A percentile compares a stretch with the other conserved stretches of the same genome.
These are phyloP conservation scores for Spheniscus humboldti DNA, from an alignment of 2,797 vertebrate species.

Conservation along the genomic window DNA sequence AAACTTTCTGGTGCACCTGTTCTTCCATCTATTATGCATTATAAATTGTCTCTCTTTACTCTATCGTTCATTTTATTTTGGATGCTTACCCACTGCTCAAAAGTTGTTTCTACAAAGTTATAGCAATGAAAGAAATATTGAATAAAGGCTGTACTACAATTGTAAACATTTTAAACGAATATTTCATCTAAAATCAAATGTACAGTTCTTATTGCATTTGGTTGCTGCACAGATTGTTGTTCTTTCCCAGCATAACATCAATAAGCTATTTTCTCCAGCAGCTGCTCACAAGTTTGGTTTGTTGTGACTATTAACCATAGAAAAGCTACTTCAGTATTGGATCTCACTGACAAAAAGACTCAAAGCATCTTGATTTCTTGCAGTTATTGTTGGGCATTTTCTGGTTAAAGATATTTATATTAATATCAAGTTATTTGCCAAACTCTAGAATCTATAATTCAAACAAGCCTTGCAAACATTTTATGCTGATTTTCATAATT, in stretches of 20 bases:
- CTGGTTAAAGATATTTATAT: not conserved
- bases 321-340: not conserved
- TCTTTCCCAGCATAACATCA: conserved; percentile 54
- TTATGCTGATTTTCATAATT: not conserved
- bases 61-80: not conserved
- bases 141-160: conserved; percentile 23
- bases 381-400: not conserved
- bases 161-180: conserved; percentile 54
- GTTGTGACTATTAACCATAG: conserved; percentile 12
- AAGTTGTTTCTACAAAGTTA: conserved; percentile 55
- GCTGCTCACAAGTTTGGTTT: conserved; percentile 46
- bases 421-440: not conserved
- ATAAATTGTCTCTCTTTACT: conserved; percentile 11
- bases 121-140: conserved; percentile 37
- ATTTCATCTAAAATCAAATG: conserved; percentile 64
- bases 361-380: not conserved
- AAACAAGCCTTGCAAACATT: not conserved
- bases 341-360: not conserved
- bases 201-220: conserved; percentile 49
- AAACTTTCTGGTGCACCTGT: conserved; percentile 47
- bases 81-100: not conserved
- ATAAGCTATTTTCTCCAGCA: conserved; percentile 66
- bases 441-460: not conserved
- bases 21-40: conserved; percentile 7
- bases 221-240: conserved; percentile 57